phyloP scores from a whole-genome alignment of 2,797 vertebrate genomes.

The Microctenopoma lineatum region DNA sequence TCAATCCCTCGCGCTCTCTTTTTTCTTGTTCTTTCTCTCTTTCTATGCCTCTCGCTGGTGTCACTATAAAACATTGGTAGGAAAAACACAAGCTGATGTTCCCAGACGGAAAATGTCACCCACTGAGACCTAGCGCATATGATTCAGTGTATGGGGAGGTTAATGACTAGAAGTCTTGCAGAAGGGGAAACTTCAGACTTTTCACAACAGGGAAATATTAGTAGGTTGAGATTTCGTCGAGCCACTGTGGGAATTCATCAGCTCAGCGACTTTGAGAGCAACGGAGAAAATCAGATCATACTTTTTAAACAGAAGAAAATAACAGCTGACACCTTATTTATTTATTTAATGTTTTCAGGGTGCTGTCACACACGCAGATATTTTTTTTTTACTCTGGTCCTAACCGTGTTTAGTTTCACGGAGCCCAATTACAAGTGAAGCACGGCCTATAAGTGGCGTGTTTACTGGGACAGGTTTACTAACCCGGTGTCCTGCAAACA shows the following conservation, averaged over 20 bases:
- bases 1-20: constrained; percentile 40
- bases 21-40: constrained; percentile 14
- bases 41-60: constrained; percentile 41
- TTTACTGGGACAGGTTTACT: constrained; percentile 58
- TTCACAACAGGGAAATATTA: constrained; percentile 42
- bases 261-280: not conserved
- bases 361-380: constrained; percentile 11
- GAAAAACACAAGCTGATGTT: constrained; percentile 51
- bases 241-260: not conserved
- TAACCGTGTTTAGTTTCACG: constrained; percentile 50
- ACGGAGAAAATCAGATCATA: not conserved
- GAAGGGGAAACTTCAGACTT: constrained; percentile 47
- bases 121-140: constrained; percentile 39
- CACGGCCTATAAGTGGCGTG: constrained; percentile 41
- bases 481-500: constrained; percentile 55
- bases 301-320: no score
- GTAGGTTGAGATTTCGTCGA: constrained; percentile 34
- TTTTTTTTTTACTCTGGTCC: constrained; percentile 12
- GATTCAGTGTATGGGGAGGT: constrained; percentile 53
- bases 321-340: not conserved
- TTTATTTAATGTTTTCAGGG: constrained; percentile 5
- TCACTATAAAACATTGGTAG: constrained; percentile 40
- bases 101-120: constrained; percentile 67
- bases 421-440: constrained; percentile 55
- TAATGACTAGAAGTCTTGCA: constrained; percentile 49